phyloP scores from a whole-genome alignment of 2,888 invertebrate genomes.

The Polyploca ridens region DNA sequence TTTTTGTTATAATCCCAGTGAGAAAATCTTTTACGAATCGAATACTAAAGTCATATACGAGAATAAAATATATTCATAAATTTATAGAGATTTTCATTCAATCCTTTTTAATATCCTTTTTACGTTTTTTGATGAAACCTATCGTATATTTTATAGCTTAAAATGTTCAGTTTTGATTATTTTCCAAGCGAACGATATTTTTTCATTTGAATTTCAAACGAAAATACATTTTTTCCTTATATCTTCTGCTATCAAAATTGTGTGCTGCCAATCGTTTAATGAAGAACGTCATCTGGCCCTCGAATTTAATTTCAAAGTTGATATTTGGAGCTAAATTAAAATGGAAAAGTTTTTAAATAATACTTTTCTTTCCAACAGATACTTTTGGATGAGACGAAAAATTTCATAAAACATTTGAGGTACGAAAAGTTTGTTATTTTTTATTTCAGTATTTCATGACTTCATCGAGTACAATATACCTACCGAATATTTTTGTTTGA shows the following conservation, averaged over 20 bases:
- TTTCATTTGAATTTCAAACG: background rate
- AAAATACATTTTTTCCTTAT: background rate
- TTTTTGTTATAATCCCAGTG: too few species aligned
- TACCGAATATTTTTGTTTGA: too few species aligned
- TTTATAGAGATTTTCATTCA: too few species aligned
- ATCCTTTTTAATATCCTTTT: too few species aligned
- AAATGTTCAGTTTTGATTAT: background rate
- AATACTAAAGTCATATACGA: too few species aligned
- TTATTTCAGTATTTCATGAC: too few species aligned
- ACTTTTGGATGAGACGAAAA: background rate
- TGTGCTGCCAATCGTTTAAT: background rate
- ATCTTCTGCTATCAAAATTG: background rate
- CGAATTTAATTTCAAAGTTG: constrained; percentile 7
- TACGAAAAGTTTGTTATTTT: too few species aligned
- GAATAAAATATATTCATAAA: too few species aligned
- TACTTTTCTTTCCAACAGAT: background rate
- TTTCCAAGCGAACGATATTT: background rate
- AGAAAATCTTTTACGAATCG: too few species aligned
- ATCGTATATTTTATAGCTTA: too few species aligned
- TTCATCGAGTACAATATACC: too few species aligned
- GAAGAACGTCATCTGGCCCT: constrained; percentile 14
- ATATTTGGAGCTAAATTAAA: constrained; percentile 3
- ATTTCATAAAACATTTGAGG: background rate
- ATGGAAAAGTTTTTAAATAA: background rate
- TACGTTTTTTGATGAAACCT: too few species aligned